Evolutionary conservation across 2,888 invertebrate species (phyloP), one percentile per base, ranked within the genome.

Genomic region (Malthinus flaveolus): DNA sequence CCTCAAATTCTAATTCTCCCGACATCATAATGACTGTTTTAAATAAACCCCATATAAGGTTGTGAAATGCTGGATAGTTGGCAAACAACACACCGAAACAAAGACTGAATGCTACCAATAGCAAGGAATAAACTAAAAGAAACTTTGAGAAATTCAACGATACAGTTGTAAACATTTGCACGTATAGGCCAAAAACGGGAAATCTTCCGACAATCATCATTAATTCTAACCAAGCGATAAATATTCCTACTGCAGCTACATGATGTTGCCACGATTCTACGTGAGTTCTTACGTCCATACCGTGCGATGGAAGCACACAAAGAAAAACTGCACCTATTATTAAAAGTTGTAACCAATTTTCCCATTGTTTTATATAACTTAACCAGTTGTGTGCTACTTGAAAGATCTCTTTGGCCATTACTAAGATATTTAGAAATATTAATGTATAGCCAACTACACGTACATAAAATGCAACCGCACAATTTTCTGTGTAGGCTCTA

Each of bases 11-110:
- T 47, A 93, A 74, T 75, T 93, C 93, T 0, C 93, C 93, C 0
- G 91, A 89, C 92, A 93, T 91, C 93, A 93, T 93, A 68, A 92
- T 89, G 9, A 93, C 85, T 0, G 91, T 90, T 78, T 93, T 92
- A 1, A 93, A 78, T 0, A 92, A 71, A 0, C 85, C 84, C 50
- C 84, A 82, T 0, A 84, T 80, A 1, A 90, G 82, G 65, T 86
- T 84, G 57, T 78, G 73, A 73, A 91, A 91, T 0, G 91, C 84
- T 31, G 86, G 84, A 71, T 90, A 89, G 69, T 89, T 88, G 45
- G 88, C 86, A 72, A 93, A 91, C 4, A 93, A 78, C 1, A 93
- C 90, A n/a, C 88, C 88, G 67, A 93, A 93, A 57, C 90, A 89
- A 12, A 93, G 76, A 0, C 90, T 87, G 71, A 93, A 93, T 0